A percentile compares a stretch with the other conserved stretches of the same genome.
phyloP scores from a whole-genome alignment of 2,113 vertebrate species.

The Danionella cerebrum region DNA sequence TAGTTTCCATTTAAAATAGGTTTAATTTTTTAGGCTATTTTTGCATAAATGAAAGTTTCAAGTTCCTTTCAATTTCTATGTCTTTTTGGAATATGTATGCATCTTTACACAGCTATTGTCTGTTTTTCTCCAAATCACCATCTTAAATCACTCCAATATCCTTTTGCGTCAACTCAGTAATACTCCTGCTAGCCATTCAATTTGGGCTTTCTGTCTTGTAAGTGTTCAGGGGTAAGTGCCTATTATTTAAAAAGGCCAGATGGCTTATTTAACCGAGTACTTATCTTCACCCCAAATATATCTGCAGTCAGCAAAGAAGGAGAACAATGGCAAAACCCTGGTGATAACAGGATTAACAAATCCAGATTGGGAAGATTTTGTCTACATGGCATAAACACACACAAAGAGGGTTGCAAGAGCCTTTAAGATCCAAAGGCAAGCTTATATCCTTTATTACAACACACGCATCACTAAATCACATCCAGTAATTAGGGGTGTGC shows the following conservation, averaged over 20 bases:
- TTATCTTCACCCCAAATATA: conserved; percentile 39
- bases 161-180: conserved; percentile 45
- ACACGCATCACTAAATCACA: conserved; percentile 4
- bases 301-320: conserved; percentile 37
- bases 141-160: conserved; percentile 37
- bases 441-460: neutral
- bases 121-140: conserved; percentile 39
- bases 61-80: too few species aligned
- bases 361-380: conserved; percentile 31
- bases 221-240: conserved; percentile 30
- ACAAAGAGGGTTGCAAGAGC: neutral
- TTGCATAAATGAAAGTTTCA: too few species aligned
- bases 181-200: conserved; percentile 26
- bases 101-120: too few species aligned
- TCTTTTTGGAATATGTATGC: too few species aligned
- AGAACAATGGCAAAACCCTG: conserved; percentile 11
- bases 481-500: neutral
- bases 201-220: conserved; percentile 44
- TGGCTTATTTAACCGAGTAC: conserved; percentile 34
- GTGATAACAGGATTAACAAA: conserved; percentile 34
- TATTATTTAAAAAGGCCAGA: conserved; percentile 36
- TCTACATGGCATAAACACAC: conserved; percentile 6
- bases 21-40: too few species aligned
- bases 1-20: too few species aligned
- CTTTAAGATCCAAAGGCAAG: conserved; percentile 12